Percentiles rank a stretch among this genome's conserved stretches.
Evolutionary conservation across 2,888 invertebrate genomes (phyloP).

Genomic region (Sesia bembeciformis): DNA sequence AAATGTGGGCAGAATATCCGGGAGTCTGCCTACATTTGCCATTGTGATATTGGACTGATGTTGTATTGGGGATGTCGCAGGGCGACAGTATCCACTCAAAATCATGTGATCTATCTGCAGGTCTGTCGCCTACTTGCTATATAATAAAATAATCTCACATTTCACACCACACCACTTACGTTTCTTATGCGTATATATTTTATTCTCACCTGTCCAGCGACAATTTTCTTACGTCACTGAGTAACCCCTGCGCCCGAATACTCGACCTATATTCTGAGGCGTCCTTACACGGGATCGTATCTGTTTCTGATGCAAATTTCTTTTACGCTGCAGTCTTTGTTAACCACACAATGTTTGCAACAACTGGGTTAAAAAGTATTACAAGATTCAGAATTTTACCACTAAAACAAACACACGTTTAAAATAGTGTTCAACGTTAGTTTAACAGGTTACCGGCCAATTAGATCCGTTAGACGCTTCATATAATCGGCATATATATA

Average conservation of each 20-base stretch:
- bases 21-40: too few relatives aligned
- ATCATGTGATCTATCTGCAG: neutral
- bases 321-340: neutral
- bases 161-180: neutral
- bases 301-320: conserved; percentile 33
- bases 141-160: neutral
- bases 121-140: neutral
- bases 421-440: too few relatives aligned
- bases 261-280: conserved; percentile 48
- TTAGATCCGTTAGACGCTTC: too few relatives aligned
- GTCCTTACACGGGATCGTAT: conserved; percentile 36
- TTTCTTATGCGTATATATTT: neutral
- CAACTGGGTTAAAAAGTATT: too few relatives aligned
- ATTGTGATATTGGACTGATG: too few relatives aligned
- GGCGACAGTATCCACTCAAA: too few relatives aligned
- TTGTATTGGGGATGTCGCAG: too few relatives aligned
- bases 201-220: neutral
- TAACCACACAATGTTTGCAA: neutral
- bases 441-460: too few relatives aligned
- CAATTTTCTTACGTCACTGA: conserved; percentile 5
- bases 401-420: too few relatives aligned
- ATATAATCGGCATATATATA: too few relatives aligned
- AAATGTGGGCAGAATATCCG: too few relatives aligned
- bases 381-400: too few relatives aligned
- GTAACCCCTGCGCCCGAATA: conserved; percentile 5